phyloP scores from a whole-genome alignment of 2,888 invertebrate genomes.

The Diabrotica balteata region DNA sequence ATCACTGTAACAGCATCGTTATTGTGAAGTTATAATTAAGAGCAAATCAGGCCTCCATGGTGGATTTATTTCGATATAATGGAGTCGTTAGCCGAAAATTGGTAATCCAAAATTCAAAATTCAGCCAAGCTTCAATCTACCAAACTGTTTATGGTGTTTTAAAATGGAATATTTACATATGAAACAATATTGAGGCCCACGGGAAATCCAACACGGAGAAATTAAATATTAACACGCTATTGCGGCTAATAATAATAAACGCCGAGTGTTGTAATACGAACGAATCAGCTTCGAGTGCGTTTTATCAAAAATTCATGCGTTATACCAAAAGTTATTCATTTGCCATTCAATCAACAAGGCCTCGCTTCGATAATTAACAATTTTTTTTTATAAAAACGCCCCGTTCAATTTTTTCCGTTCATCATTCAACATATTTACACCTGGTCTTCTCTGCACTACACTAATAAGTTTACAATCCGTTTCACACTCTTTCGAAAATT shows the following conservation, averaged over 20 bases:
- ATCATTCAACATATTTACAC: too few relatives aligned
- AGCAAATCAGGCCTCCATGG: too few relatives aligned
- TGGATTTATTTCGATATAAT: background rate
- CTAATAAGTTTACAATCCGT: too few relatives aligned
- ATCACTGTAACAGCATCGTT: too few relatives aligned
- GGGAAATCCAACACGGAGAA: constrained; percentile 48
- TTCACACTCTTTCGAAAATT: too few relatives aligned
- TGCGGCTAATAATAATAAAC: constrained; percentile 47
- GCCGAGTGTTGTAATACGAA: constrained; percentile 27
- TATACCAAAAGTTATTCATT: constrained; percentile 24
- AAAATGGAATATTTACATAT: constrained; percentile 44
- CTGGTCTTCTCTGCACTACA: too few relatives aligned
- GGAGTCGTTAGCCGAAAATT: constrained; percentile 7
- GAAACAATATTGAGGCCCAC: constrained; percentile 45
- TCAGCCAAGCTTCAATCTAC: constrained; percentile 4
- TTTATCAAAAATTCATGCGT: constrained; percentile 31
- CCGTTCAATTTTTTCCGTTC: too few relatives aligned
- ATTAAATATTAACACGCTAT: constrained; percentile 55
- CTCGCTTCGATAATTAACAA: background rate
- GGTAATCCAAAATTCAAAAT: constrained; percentile 10
- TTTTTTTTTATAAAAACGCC: background rate
- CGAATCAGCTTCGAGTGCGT: constrained; percentile 27
- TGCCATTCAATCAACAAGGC: constrained; percentile 13
- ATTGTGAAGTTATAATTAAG: too few relatives aligned
- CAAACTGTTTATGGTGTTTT: constrained; percentile 14